Base-by-base conservation (phyloP, 2,113 vertebrate species). In the Campylomormyrus numenius region DNA sequence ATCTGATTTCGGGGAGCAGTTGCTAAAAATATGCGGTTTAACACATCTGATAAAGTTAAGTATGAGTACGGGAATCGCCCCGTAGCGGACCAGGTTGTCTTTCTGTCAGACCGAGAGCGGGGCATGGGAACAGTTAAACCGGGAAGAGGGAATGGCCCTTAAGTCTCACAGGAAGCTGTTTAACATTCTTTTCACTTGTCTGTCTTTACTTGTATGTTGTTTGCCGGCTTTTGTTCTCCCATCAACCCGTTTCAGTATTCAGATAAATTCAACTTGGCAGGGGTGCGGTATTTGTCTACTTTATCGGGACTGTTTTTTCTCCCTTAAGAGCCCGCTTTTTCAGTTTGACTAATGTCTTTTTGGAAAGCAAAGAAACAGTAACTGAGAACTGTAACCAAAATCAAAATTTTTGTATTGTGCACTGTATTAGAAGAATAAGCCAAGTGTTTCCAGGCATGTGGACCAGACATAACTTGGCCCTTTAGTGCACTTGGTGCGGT, bases 151-250 rank as follows among this genome's bases (percentile, higher is more conserved):
- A 19, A 52, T 35, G n/a, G n/a, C 27, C 27, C 31, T 87, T 35
- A 87, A 87, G 53, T 35, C n/a, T 50, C 85, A 87, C 45, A 53
- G 85, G 85, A 90, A 86, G 84, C 89, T 66, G 27, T 90, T 87
- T 70, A 21, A 31, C 8, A 50, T 53, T 17, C 31, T 88, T 88
- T 83, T 88, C n/a, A 88, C 31, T 53, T 46, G 24, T 77, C 31
- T 56, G 66, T 35, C 39, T 27, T 84, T 45, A 31, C 52, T 35
- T 42, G 46, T 5, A 50, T 53, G 46, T 50, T 88, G 52, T 74
- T 74, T 77, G 50, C 66, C 19, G 17, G 6, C 13, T 45, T 84
- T 88, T 90, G 90, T 90, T 88, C 70, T 50, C 50, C 48, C 42
- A 84, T 58, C 70, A 83, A 46, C 62, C 49, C 42, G 31, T 83